Conservation (phyloP, 1,140 invertebrate genomes). For the Propsilocerus akamusi region DNA sequence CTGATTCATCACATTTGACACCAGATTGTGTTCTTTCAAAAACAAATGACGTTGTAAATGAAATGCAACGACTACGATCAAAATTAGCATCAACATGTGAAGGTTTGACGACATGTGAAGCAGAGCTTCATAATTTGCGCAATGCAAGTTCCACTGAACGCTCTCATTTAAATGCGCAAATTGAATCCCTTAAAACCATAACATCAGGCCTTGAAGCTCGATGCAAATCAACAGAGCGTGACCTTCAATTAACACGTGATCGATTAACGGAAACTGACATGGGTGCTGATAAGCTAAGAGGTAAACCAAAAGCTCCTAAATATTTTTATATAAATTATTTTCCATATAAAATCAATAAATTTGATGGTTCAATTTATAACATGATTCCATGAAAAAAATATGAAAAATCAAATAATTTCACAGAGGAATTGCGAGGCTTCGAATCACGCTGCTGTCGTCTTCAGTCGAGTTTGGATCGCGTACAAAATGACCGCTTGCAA, state of each 20-base stretch:
- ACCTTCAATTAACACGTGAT: constrained; percentile 20
- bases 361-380: too few species aligned
- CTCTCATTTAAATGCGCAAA: constrained; percentile 14
- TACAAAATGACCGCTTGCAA: constrained; percentile 18
- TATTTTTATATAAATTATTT: too few species aligned
- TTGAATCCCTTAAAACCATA: constrained; percentile 18
- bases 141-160: constrained; percentile 22
- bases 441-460: constrained; percentile 22
- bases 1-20: constrained; percentile 34
- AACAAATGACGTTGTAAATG: constrained; percentile 50
- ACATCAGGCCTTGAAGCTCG: constrained; percentile 20
- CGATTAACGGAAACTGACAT: constrained; percentile 20
- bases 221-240: constrained; percentile 19
- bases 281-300: constrained; percentile 19
- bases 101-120: constrained; percentile 19
- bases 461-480: constrained; percentile 20
- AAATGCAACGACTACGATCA: constrained; percentile 32
- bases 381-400: too few species aligned
- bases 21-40: constrained; percentile 48
- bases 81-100: constrained; percentile 24
- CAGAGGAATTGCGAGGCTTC: constrained; percentile 20
- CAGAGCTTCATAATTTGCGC: constrained; percentile 18
- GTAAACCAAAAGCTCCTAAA: too few species aligned
- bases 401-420: background rate
- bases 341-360: too few species aligned